Evolutionary conservation across 92 coral and sea anemone genomes (phyloP).

Genomic region (Phenganax subtilis): DNA sequence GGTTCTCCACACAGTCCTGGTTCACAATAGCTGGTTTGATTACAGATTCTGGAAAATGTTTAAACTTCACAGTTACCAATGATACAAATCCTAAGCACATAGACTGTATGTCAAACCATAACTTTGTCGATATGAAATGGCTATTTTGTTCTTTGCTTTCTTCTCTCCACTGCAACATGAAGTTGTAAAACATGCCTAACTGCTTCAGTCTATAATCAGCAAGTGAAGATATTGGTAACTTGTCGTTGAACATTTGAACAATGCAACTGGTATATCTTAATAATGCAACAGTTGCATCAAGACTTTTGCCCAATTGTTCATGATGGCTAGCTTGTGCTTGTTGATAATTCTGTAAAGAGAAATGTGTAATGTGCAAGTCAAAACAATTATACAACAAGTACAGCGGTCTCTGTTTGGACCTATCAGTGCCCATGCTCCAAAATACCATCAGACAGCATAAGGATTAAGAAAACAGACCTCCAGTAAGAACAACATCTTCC

Average conservation of each 20-base stretch:
- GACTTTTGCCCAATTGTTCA: constrained; percentile 6
- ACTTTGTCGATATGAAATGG: constrained; percentile 40
- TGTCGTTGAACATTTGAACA: constrained; percentile 32
- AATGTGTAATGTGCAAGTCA: not conserved
- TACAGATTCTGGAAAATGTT: constrained; percentile 45
- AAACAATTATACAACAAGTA: too few relatives aligned
- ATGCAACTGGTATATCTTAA: constrained; percentile 30
- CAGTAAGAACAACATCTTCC: constrained; percentile 52
- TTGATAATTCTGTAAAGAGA: constrained; percentile 30
- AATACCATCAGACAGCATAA: not conserved
- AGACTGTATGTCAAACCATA: constrained; percentile 54
- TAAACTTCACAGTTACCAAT: constrained; percentile 42
- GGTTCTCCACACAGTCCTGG: constrained; percentile 63
- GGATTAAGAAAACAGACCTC: constrained; percentile 24
- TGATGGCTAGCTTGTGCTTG: not conserved
- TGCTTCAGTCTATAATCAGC: constrained; percentile 24
- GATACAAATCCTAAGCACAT: constrained; percentile 53
- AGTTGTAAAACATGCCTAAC: constrained; percentile 26
- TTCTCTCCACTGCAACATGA: constrained; percentile 31
- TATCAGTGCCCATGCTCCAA: not conserved
- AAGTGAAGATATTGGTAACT: constrained; percentile 17
- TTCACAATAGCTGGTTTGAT: constrained; percentile 56
- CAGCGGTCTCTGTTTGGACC: not conserved
- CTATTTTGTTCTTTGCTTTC: not conserved
- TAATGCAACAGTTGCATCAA: constrained; percentile 30